Base-by-base conservation (phyloP, 2,797 vertebrate genomes). In the Neopelma chrysocephalum region DNA sequence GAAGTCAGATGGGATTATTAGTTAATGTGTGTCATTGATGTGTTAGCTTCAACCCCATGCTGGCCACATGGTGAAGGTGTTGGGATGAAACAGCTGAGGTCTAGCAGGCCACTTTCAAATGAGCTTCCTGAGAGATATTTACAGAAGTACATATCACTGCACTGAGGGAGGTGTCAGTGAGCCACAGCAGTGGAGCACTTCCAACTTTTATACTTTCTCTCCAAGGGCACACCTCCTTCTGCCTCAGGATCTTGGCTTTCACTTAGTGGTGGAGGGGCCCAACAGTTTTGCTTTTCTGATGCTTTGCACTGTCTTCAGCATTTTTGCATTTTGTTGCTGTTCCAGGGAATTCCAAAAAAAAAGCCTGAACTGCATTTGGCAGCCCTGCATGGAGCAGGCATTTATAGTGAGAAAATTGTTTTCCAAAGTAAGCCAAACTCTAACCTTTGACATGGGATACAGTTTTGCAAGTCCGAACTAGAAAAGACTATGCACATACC, bases 11-110 rank as follows among this genome's bases (percentile, higher is more conserved):
- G 31, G 31, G 36, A 71, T 48, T 48, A 64, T 38, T 32, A 71
- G 50, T 70, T 48, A 48, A 21, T n/a, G 34, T 5, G 14, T 54
- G 56, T 38, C 43, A 18, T 34, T 38, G 15, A 21, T 26, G n/a
- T 42, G 25, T 42, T 11, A 16, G 15, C 57, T 25, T 65, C 61
- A 58, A 1, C 29, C 40, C 27, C 23, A 3, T 0, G 0, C 21
- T 15, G 12, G 61, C 34, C 79, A 53, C 7, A 15, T 8, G 0
- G 20, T 12, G 45, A 87, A 87, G 51, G 57, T 27, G 25, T 6
- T 48, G 80, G 69, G 77, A 71, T 43, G 43, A 64, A 56, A 34
- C 7, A 36, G 54, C 42, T 10, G 14, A 70, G 70, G 60, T 42
- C 15, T 65, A 56, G 26, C 22, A 50, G 69, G 53, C 22, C 7